Evolutionary conservation across 1,140 invertebrate genomes (phyloP), one percentile per base, ranked within the genome.

Genomic region (Drosophila arizonae): DNA sequence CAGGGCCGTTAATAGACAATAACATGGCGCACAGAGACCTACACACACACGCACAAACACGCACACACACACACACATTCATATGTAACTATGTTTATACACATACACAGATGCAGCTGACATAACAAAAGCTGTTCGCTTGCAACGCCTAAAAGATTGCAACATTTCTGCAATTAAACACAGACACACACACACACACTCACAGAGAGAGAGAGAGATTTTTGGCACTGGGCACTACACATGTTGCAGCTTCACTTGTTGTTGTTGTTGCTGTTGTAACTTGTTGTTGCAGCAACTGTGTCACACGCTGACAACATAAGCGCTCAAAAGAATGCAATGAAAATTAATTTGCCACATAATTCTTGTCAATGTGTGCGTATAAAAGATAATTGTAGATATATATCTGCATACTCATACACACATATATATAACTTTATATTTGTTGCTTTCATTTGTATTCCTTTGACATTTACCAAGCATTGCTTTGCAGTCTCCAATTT

Each of bases 81-180:
- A 66, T 33, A 61, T 46, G 33, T 0, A 33, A 33, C 33, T 33
- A 60, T 11, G 45, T 45, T 2, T 24, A 65, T 21, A 55, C 28
- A 50, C 15, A 41, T 33, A 26, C 43, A 50, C 24, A 55, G 45
- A 41, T 52, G 43, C 41, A 39, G 69, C 82, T 82, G 79, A 82
- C 82, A 87, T 82, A 86, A 86, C 81, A 81, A 81, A 85, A 81
- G 78, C 72, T 65, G 51, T 17, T 62, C 56, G 66, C 57, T 36
- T 62, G 78, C 62, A 81, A 76, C 74, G 80, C 71, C 84, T 80
- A 88, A 88, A 80, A 89, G 85, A 89, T 89, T 89, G 84, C 84
- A 72, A 88, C 84, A 78, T 80, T 89, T 87, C 89, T 79, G 80
- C 85, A 88, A 88, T 88, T 89, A 88, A 88, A 76, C 77, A 71